A percentile compares a stretch with the other conserved stretches of the same genome.
phyloP scores from a whole-genome alignment of 92 coral and sea anemone species.

The Scolanthus callimorphus region DNA sequence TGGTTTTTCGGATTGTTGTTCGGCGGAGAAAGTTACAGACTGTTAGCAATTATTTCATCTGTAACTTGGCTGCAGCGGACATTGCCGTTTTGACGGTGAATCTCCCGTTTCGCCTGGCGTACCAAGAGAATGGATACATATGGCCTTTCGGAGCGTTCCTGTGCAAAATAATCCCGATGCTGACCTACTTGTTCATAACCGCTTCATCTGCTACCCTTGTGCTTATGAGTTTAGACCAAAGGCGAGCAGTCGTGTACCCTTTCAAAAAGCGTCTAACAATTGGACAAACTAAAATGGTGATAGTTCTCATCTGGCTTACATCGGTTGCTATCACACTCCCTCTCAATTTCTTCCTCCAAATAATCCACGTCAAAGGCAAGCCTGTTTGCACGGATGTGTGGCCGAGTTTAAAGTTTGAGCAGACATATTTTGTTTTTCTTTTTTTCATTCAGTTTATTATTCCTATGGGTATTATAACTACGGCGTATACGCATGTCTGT shows the following conservation, averaged over 20 bases:
- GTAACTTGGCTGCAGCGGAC: slow-evolving; percentile 91
- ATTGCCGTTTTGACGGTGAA: slow-evolving; percentile 78
- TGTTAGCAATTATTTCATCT: slow-evolving; percentile 69
- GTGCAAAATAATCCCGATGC: slow-evolving; percentile 80
- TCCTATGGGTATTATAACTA: slow-evolving; percentile 64
- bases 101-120: slow-evolving; percentile 83
- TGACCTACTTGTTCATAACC: slow-evolving; percentile 72
- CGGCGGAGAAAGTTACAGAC: slow-evolving; percentile 67
- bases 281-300: slow-evolving; percentile 43
- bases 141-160: slow-evolving; percentile 88
- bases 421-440: slow-evolving; percentile 53
- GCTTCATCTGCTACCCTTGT: slow-evolving; percentile 87
- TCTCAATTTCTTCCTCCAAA: slow-evolving; percentile 51
- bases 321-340: slow-evolving; percentile 61
- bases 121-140: slow-evolving; percentile 80
- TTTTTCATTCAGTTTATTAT: slow-evolving; percentile 69
- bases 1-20: slow-evolving; percentile 77
- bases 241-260: slow-evolving; percentile 58
- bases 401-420: slow-evolving; percentile 74
- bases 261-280: slow-evolving; percentile 52
- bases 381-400: slow-evolving; percentile 81
- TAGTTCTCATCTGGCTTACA: slow-evolving; percentile 48
- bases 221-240: slow-evolving; percentile 62
- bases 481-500: slow-evolving; percentile 59
- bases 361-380: slow-evolving; percentile 31